Evolutionary conservation across 2,888 invertebrate species (phyloP).

Genomic region (Petrolisthes cinctipes): DNA sequence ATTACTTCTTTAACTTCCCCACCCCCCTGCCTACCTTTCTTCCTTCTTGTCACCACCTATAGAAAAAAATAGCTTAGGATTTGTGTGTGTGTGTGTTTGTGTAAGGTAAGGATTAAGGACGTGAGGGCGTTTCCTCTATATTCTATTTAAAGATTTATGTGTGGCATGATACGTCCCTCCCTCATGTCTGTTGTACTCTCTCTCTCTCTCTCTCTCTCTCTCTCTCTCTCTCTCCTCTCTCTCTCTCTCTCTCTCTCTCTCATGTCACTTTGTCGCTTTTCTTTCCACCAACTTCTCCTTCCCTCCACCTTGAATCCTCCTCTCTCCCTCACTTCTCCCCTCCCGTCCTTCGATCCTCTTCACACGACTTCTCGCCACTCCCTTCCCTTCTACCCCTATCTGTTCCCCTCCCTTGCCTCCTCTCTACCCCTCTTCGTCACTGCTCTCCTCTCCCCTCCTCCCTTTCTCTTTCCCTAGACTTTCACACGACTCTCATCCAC

Average conservation of each 20-base stretch:
- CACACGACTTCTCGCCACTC: neutral
- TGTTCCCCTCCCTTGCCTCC: too few species aligned
- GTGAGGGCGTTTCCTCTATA: too few species aligned
- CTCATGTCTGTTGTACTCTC: neutral
- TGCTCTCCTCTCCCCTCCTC: neutral
- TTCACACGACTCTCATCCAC: too few species aligned
- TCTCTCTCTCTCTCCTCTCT: neutral
- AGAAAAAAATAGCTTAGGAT: neutral
- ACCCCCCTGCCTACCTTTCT: neutral
- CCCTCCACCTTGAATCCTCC: neutral
- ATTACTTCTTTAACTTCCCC: neutral
- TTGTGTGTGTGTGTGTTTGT: neutral
- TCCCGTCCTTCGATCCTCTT: neutral
- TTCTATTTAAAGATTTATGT: too few species aligned
- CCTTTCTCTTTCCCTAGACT: neutral
- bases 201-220: neutral
- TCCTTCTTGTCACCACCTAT: too few species aligned
- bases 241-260: neutral
- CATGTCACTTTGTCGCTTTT: neutral
- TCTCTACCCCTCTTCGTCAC: neutral
- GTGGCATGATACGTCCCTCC: neutral
- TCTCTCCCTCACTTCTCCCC: neutral
- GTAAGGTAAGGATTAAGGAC: neutral
- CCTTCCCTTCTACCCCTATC: neutral
- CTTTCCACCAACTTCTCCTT: neutral